Evolutionary conservation across 2,797 vertebrate species (phyloP).

Genomic region (Epinephelus malabaricus): DNA sequence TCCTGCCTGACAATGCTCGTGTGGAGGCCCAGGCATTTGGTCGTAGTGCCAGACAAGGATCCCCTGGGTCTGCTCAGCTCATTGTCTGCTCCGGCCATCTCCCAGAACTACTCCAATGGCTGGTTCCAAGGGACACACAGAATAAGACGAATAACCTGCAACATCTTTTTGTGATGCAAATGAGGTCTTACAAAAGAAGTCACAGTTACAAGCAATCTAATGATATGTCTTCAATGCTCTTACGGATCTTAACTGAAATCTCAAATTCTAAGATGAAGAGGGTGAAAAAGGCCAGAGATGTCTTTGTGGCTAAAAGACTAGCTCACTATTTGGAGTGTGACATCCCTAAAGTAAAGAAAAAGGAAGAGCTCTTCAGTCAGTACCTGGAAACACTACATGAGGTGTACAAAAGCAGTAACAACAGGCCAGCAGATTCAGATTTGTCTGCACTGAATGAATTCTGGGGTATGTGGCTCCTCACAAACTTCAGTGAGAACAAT

Average conservation of each 20-base stretch:
- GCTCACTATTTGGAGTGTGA: not conserved
- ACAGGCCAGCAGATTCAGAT: conserved; percentile 36
- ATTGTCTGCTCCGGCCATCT: conserved; percentile 59
- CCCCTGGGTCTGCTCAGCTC: conserved; percentile 76
- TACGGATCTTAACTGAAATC: not conserved
- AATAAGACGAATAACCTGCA: not conserved
- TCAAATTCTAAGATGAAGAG: not conserved
- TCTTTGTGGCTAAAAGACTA: not conserved
- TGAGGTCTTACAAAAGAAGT: conserved; percentile 9
- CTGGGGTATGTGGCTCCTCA: conserved; percentile 71
- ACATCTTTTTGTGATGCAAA: fast-evolving
- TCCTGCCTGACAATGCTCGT: conserved; percentile 73
- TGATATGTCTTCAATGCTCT: too few relatives aligned
- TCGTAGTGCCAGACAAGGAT: conserved; percentile 78
- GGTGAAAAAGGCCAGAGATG: conserved; percentile 43
- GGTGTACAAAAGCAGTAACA: conserved; percentile 30
- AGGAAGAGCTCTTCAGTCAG: conserved; percentile 52
- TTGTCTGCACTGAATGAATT: conserved; percentile 63
- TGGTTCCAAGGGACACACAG: fast-evolving
- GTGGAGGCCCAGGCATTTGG: conserved; percentile 73
- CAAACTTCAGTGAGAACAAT: not conserved
- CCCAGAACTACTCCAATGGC: not conserved
- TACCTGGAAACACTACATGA: conserved; percentile 37
- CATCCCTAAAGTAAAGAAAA: conserved; percentile 39
- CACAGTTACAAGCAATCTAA: too few relatives aligned